Evolutionary conservation across 2,113 vertebrate species (phyloP), one percentile per base, ranked within the genome.

Genomic region (Atlantisia rogersi): DNA sequence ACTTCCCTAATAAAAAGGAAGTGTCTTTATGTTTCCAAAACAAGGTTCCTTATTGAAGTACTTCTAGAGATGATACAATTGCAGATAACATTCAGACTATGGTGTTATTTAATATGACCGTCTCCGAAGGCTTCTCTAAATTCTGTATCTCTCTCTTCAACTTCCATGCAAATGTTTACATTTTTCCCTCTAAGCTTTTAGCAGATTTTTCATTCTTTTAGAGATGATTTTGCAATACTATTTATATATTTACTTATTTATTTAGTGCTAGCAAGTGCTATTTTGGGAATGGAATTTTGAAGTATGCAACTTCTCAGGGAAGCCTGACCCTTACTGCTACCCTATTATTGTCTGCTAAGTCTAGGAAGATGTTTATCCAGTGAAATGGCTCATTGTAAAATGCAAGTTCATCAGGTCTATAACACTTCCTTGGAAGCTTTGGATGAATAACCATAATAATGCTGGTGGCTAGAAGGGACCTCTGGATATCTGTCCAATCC

Each of bases 201-300:
- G 1, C 15, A 24, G 3, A 0, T 8, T 65, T 39, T 73, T 35
- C 2, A 9, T 42, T 52, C 6, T 62, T 82, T 76, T 39, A 29
- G 1, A 29, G 1, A 5, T 78, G 2, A 19, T 0, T 64, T 48
- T 73, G 21, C 20, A 29, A 21, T 32, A 12, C 1, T 16, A 44
- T 55, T 56, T 31, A 11, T 16, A 10, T 29, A 10, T 26, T 32
- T 31, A 11, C 19, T n/a, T 48, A 22, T 21, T 32, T 13, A 24
- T 37, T 67, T 74, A 87, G 4, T 44, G 3, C 10, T 56, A 42
- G 6, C 0, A 21, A 70, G 5, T 35, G 14, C 4, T 77, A 68
- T 55, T 82, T 92, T 56, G 16, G 8, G 39, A 76, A n/a, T 2
- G 68, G 3, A 71, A 28, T 12, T 90, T 40, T 16, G 5, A 67